Base-by-base conservation (phyloP, 2,113 vertebrate species). In the Oncorhynchus gorbuscha region DNA sequence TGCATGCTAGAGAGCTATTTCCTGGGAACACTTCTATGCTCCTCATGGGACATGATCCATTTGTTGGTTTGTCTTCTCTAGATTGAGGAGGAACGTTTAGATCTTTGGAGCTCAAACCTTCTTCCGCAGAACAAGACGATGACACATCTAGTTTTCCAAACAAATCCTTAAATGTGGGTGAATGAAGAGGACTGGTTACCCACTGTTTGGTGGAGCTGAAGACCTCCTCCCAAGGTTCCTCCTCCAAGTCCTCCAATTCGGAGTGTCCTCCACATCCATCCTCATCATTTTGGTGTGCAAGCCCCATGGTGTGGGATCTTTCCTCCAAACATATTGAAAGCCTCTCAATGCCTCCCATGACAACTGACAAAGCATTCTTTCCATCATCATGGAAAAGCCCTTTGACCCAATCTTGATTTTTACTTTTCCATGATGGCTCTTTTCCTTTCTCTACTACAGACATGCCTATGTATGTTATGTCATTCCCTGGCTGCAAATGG, bases 161-260 rank as follows among this genome's bases (percentile, higher is more conserved):
- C 49, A 92, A 72, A 65, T 94, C 93, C 83, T 95, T 96, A 76
- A 96, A 85, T 58, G 95, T 97, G 0, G 96, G 96, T 1, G 96
- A 97, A 85, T 99, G 97, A 11, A 99, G 94, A 1, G 97, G 97
- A 74, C 97, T 99, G 1, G 97, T 99, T 22, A 99, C 97, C 97
- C 97, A 99, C 77, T 97, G 95, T 76, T 96, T 96, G 75, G 74
- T 81, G 68, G 88, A 86, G 81, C 86, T 85, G 4, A 92, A 65
- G 70, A 18, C 51, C 51, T 98, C 97, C 69, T 99, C 97, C 96
- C 97, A 98, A 1, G 96, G 94, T 77, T 98, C 97, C 74, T 96
- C 95, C 85, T 99, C 97, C 80, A 97, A 92, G 76, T 94, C 94
- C 48, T 95, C 95, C 51, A 18, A 55, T 18, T 55, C 51, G 16